phyloP scores from a whole-genome alignment of 2,797 vertebrate genomes.

The Vultur gryphus region DNA sequence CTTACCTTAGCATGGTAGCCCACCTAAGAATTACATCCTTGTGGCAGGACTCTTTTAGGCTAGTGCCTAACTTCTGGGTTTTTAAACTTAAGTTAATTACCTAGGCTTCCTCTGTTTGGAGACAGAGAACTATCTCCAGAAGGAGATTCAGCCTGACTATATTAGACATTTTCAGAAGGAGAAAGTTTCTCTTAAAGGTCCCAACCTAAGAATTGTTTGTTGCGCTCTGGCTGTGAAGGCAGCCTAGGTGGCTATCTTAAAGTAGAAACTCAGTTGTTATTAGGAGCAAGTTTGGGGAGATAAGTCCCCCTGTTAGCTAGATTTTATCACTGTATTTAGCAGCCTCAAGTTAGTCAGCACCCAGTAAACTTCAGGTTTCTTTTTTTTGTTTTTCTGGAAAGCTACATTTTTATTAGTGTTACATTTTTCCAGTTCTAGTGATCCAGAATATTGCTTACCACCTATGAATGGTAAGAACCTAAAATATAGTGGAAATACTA shows the following conservation, averaged over 20 bases:
- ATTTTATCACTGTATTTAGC: background rate
- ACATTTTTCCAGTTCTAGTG: background rate
- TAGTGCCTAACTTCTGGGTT: background rate
- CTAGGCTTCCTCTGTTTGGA: background rate
- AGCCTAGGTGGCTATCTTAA: background rate
- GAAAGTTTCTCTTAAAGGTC: background rate
- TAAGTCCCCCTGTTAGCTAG: background rate
- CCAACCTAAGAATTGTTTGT: background rate
- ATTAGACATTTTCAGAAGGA: background rate
- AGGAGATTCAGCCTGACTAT: background rate
- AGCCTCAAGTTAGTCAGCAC: background rate
- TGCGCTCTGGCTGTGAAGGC: background rate
- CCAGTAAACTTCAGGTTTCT: background rate
- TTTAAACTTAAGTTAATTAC: background rate
- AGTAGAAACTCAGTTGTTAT: background rate
- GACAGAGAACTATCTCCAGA: background rate
- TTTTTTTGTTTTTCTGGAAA: background rate
- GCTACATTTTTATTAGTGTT: background rate
- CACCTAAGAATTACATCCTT: background rate
- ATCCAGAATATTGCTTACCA: background rate
- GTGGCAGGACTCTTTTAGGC: background rate
- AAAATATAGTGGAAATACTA: background rate
- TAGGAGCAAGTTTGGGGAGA: background rate
- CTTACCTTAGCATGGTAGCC: background rate
- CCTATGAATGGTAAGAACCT: background rate